phyloP scores from a whole-genome alignment of 2,888 invertebrate genomes.

The Erebia palarica region DNA sequence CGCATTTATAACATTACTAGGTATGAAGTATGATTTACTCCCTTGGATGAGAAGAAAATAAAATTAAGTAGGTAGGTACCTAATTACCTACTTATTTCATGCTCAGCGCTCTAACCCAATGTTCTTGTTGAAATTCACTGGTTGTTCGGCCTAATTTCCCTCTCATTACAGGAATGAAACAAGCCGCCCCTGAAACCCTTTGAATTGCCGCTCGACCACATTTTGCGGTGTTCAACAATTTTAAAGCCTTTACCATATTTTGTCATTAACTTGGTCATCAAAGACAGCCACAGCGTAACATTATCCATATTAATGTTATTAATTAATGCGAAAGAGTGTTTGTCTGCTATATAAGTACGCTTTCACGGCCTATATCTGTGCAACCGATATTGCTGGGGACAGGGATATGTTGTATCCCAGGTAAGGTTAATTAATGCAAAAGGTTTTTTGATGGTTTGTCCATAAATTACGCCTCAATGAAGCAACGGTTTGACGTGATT shows the following conservation, averaged over 20 bases:
- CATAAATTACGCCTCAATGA: no score
- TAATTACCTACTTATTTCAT: background rate
- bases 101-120: constrained; percentile 21
- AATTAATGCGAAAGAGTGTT: no score
- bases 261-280: constrained; percentile 19
- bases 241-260: constrained; percentile 50
- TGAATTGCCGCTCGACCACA: constrained; percentile 78
- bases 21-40: no score
- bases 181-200: constrained; percentile 73
- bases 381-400: no score
- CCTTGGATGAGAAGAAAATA: background rate
- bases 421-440: no score
- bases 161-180: constrained; percentile 63
- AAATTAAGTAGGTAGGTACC: constrained; percentile 5
- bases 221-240: constrained; percentile 70
- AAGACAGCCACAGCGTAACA: background rate
- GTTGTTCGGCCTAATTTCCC: constrained; percentile 65
- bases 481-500: no score
- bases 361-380: no score
- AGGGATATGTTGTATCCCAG: no score
- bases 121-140: constrained; percentile 45
- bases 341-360: no score
- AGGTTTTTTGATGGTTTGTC: no score
- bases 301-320: background rate
- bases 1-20: no score